Base-by-base conservation (phyloP, 2,888 invertebrate species). In the Scaptomyza cyrtandrae region DNA sequence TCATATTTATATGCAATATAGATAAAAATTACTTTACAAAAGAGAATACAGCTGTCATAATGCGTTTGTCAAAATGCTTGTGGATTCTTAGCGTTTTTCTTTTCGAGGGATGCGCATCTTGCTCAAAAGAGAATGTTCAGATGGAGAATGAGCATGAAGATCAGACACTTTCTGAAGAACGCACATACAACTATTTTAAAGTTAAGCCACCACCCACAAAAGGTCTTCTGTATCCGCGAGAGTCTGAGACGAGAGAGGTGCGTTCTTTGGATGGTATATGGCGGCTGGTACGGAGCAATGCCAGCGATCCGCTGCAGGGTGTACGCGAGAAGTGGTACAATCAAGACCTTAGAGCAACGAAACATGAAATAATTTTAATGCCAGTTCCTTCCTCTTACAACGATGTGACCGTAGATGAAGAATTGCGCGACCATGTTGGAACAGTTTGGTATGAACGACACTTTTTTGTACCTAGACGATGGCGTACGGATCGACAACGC, bases 321-420 rank as follows among this genome's bases (percentile, higher is more conserved):
- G 94, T 96, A 78, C 93, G 94, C 52, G 94, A 96, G 70, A 93
- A 94, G 67, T 98, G 98, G 98, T 97, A 93, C 89, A 93, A 93
- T 62, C 92, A 93, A 58, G 94, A 95, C 80, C 93, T 98, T 10
- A 93, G 93, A 46, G 94, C 94, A 93, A 96, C 96, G 5, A 58
- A 69, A 0, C 24, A 33, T 13, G 27, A 94, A 35, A 94, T 96
- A 0, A 95, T 96, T 44, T 93, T 95, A 19, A 99, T 99, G 98
- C 98, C 99, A 6, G 98, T 99, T 6, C 99, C 99, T 0, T 95
- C 97, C 0, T 98, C 98, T 57, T 99, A 96, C 93, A 99, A 99
- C 90, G 99, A 99, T 91, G 94, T 99, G 13, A 97, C 97, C 0
- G 95, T 96, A 53, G 96, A 97, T 11, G 41, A 52, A 5, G 24